These are phyloP conservation scores for Ferdinandea cuprea DNA, from an alignment of 2,888 invertebrate species.

Conservation along the genomic window DNA sequence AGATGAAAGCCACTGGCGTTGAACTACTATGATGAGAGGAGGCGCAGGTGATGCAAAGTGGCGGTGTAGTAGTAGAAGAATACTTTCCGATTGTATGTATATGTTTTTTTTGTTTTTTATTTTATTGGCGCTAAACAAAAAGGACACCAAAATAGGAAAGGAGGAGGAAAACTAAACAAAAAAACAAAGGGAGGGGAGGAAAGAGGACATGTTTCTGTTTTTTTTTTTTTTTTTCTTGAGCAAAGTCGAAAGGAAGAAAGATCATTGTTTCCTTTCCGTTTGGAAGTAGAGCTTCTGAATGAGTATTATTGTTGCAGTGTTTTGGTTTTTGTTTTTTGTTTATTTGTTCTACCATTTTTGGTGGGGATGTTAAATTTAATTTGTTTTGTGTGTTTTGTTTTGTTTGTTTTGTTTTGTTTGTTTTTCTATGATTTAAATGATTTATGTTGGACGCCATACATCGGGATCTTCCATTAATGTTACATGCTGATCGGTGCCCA, in stretches of 20 bases:
- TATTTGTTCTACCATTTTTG: constrained; percentile 64
- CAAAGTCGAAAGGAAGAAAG: constrained; percentile 33
- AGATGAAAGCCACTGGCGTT: constrained; percentile 68
- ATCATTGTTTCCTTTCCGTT: constrained; percentile 11
- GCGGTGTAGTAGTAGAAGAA: constrained; percentile 36
- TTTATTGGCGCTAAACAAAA: constrained; percentile 59
- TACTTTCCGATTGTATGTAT: constrained; percentile 13
- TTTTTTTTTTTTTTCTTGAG: constrained; percentile 45
- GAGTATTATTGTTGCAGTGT: constrained; percentile 28
- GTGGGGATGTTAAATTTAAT: constrained; percentile 70
- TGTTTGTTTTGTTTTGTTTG: constrained; percentile 41
- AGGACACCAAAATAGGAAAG: constrained; percentile 60
- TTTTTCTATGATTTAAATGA: constrained; percentile 74
- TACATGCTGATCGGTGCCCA: constrained; percentile 86
- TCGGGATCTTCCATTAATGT: constrained; percentile 96
- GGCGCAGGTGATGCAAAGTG: constrained; percentile 57
- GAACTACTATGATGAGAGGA: constrained; percentile 64
- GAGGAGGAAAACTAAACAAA: constrained; percentile 34
- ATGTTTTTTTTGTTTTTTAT: constrained; percentile 25
- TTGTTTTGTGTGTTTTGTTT: constrained; percentile 41
- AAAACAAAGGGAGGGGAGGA: not conserved
- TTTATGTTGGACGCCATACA: constrained; percentile 96
- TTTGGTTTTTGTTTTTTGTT: constrained; percentile 36
- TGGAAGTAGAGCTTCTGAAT: constrained; percentile 35
- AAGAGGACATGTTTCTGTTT: not conserved